Evolutionary conservation across 2,113 vertebrate species (phyloP).

Genomic region (Syngnathus floridae): DNA sequence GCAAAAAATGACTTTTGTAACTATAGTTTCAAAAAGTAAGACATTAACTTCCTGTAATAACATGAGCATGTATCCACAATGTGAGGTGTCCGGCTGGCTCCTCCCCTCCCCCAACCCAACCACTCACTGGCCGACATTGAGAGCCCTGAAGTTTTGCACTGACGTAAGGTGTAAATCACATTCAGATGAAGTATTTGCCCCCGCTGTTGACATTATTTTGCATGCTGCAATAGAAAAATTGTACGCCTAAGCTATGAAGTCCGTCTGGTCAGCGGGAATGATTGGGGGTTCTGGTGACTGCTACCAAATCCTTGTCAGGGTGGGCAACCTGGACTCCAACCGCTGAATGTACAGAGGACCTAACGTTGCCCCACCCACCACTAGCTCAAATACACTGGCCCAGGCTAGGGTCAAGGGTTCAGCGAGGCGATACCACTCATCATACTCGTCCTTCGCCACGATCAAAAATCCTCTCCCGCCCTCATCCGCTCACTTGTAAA

Average conservation of each 20-base stretch:
- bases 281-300: conserved; percentile 19
- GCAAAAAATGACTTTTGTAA: conserved; percentile 57
- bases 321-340: conserved; percentile 43
- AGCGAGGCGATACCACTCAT: conserved; percentile 14
- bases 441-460: conserved; percentile 12
- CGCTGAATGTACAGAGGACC: conserved; percentile 68
- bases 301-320: conserved; percentile 22
- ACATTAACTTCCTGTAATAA: conserved; percentile 44
- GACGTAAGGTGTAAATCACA: conserved; percentile 49
- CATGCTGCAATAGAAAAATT: conserved; percentile 40
- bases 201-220: conserved; percentile 40
- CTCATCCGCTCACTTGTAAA: conserved; percentile 63
- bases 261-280: conserved; percentile 36
- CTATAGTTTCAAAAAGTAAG: conserved; percentile 41
- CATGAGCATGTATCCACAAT: conserved; percentile 58
- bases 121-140: conserved; percentile 36
- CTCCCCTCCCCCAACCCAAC: conserved; percentile 34
- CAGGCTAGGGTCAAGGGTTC: conserved; percentile 54
- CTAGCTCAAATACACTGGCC: conserved; percentile 54
- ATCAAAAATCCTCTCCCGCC: conserved; percentile 27
- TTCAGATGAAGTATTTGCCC: conserved; percentile 41
- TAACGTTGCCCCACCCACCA: conserved; percentile 47
- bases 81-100: conserved; percentile 25
- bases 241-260: conserved; percentile 56
- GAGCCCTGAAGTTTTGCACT: conserved; percentile 62